Evolutionary conservation across 2,888 invertebrate genomes (phyloP).

Genomic region (Tanypteryx hageni): DNA sequence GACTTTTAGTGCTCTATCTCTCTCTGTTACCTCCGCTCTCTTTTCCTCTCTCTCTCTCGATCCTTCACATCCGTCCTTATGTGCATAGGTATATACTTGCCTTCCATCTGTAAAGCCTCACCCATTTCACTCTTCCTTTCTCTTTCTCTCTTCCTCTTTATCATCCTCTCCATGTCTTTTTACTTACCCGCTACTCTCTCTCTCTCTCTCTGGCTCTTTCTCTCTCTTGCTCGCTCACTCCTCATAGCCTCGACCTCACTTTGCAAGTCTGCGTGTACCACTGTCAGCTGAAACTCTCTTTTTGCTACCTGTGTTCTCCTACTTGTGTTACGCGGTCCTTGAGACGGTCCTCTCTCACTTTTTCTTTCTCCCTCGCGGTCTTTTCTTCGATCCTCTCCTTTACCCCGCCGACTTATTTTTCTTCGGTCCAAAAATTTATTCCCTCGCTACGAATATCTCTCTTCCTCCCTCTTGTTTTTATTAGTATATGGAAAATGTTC

Average conservation of each 20-base stretch:
- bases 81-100: too few species aligned
- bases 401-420: not conserved
- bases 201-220: not conserved
- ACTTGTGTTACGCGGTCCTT: slow-evolving; percentile 2
- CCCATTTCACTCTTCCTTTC: not conserved
- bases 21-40: too few species aligned
- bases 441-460: too few species aligned
- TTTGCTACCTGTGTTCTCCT: slow-evolving; percentile 26
- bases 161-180: not conserved
- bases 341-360: not conserved
- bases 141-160: not conserved
- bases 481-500: too few species aligned
- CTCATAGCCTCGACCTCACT: slow-evolving; percentile 17
- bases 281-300: slow-evolving; percentile 24
- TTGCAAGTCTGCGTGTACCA: slow-evolving; percentile 19
- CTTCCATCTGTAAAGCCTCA: not conserved
- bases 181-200: too few species aligned
- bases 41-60: not conserved
- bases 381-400: not conserved
- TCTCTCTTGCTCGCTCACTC: not conserved
- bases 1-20: not conserved
- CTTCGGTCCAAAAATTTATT: not conserved
- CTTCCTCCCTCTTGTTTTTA: too few species aligned
- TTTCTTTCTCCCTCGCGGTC: not conserved
- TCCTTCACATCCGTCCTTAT: not conserved